Percentiles rank a stretch among this genome's conserved stretches.
Evolutionary conservation across 2,888 invertebrate genomes (phyloP).

Genomic region (Isotomurus palustris): DNA sequence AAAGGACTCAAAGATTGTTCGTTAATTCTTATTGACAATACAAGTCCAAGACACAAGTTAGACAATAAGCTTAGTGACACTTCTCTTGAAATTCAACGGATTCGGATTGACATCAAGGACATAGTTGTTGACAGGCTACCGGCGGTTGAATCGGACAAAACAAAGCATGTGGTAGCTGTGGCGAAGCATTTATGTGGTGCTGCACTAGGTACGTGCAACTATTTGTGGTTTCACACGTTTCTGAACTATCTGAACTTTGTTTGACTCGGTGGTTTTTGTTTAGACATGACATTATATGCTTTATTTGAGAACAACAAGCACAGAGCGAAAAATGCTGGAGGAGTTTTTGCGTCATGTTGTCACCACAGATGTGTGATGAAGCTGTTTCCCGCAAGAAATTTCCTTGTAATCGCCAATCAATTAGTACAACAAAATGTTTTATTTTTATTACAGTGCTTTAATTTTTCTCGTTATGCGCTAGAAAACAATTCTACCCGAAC

Average conservation of each 20-base stretch:
- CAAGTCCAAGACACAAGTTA: constrained; percentile 74
- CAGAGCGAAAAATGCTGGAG: constrained; percentile 51
- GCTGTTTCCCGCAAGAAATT: not conserved
- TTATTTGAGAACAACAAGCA: constrained; percentile 52
- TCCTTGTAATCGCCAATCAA: no score
- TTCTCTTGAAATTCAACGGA: constrained; percentile 56
- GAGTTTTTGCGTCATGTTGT: constrained; percentile 80
- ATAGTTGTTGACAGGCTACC: constrained; percentile 60
- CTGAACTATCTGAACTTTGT: constrained; percentile 11
- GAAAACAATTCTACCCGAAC: not conserved
- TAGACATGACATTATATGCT: constrained; percentile 70
- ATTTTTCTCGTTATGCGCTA: constrained; percentile 3
- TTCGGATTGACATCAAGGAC: constrained; percentile 78
- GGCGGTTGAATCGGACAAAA: constrained; percentile 50
- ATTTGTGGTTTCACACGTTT: not conserved
- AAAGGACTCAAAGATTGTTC: constrained; percentile 51
- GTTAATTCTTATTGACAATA: constrained; percentile 72
- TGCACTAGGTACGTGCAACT: constrained; percentile 64
- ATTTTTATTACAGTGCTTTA: not conserved
- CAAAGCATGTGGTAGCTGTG: constrained; percentile 59
- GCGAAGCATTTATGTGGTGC: constrained; percentile 87
- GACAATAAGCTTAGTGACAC: constrained; percentile 60
- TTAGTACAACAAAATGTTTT: not conserved
- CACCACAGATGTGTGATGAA: constrained; percentile 65
- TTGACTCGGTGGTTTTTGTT: constrained; percentile 33